Conservation (phyloP, 2,113 vertebrate genomes). For the Arizona elegans region DNA sequence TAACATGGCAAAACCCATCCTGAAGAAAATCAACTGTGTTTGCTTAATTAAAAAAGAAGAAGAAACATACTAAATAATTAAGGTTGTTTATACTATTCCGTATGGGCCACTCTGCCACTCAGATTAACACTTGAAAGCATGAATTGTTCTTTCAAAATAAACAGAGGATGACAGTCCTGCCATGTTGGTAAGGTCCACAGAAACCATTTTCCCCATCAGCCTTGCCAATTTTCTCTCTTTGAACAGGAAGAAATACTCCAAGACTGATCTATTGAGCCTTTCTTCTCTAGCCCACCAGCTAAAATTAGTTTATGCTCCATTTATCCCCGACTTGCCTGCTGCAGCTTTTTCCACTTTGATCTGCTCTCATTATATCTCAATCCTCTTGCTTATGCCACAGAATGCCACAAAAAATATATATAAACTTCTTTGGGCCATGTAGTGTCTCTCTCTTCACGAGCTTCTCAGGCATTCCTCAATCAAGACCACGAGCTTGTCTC, state of each 20-base stretch:
- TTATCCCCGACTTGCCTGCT: neutral
- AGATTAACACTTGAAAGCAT: conserved; percentile 16
- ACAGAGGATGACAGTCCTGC: conserved; percentile 30
- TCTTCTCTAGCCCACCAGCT: neutral
- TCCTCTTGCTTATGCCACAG: neutral
- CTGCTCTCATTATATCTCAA: neutral
- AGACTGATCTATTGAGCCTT: neutral
- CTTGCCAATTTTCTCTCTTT: conserved; percentile 21
- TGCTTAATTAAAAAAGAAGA: neutral
- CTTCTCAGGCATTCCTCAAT: neutral
- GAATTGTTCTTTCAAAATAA: conserved; percentile 6
- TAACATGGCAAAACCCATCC: neutral
- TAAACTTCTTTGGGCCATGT: neutral
- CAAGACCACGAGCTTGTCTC: neutral
- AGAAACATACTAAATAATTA: conserved; percentile 60
- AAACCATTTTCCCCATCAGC: conserved; percentile 14
- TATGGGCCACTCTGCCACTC: neutral
- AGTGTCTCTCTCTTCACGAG: neutral
- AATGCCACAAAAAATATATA: neutral
- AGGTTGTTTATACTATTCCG: conserved; percentile 26
- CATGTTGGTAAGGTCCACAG: neutral
- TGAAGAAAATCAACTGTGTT: neutral
- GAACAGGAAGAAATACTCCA: neutral
- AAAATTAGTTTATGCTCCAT: neutral
- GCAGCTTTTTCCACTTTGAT: neutral